These are phyloP conservation scores for Hermodice carunculata DNA, from an alignment of 2,888 invertebrate species.

Conservation along the genomic window DNA sequence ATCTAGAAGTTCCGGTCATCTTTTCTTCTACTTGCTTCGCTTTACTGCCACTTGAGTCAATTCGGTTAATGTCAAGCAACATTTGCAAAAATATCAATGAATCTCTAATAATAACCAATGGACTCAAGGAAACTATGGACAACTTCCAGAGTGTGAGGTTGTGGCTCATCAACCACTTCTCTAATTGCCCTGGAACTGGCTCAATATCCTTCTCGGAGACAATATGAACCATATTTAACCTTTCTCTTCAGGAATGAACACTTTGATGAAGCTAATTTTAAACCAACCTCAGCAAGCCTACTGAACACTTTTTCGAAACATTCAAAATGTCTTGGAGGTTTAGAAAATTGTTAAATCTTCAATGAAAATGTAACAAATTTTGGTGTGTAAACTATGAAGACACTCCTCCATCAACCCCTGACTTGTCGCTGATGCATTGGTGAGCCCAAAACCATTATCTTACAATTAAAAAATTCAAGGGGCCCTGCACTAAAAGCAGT, in stretches of 20 bases:
- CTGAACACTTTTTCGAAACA: constrained; percentile 27
- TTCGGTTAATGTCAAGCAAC: constrained; percentile 11
- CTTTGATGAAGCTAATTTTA: constrained; percentile 27
- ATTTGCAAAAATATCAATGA: constrained; percentile 6
- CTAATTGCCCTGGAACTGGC: background rate
- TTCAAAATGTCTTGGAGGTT: constrained; percentile 28
- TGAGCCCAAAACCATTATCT: no score
- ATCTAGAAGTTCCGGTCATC: no score
- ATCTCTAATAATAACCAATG: constrained; percentile 2
- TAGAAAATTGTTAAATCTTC: constrained; percentile 41
- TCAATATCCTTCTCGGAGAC: constrained; percentile 4
- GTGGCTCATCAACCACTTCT: background rate
- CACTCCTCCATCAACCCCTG: no score
- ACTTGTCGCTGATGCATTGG: no score
- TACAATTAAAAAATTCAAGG: no score
- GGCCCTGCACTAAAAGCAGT: no score
- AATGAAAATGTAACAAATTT: constrained; percentile 32
- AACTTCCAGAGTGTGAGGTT: background rate
- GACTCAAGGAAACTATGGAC: constrained; percentile 7
- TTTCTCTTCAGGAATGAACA: constrained; percentile 19
- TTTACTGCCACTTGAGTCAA: constrained; percentile 3
- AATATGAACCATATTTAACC: constrained; percentile 9
- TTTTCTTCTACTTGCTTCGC: no score
- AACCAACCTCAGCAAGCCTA: constrained; percentile 14
- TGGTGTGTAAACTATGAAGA: no score